Percentiles rank a stretch among this genome's conserved stretches.
phyloP scores from a whole-genome alignment of 1,140 invertebrate species.

The Trachymyrmex septentrionalis region DNA sequence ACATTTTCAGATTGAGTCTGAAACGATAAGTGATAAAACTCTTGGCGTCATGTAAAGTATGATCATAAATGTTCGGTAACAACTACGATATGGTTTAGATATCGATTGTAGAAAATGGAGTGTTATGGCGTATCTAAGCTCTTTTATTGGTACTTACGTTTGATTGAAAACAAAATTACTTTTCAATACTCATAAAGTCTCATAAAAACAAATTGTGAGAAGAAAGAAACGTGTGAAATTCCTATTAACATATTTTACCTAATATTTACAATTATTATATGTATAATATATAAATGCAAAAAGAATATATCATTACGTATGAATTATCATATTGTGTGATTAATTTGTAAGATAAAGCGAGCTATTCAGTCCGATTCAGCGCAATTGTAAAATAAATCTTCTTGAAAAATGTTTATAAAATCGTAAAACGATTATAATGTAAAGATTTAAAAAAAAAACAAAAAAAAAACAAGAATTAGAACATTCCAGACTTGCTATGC shows the following conservation, averaged over 20 bases:
- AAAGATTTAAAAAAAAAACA: not conserved
- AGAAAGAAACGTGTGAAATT: not conserved
- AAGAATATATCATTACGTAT: not conserved
- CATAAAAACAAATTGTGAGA: not conserved
- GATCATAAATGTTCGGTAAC: not conserved
- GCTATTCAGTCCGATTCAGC: not conserved
- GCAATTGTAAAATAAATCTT: not conserved
- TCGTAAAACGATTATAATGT: not conserved
- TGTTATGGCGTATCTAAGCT: not conserved
- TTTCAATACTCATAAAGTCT: not conserved
- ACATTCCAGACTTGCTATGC: not conserved
- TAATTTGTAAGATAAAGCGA: not conserved
- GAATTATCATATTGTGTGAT: no score
- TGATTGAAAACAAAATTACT: conserved; percentile 2
- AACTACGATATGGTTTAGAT: conserved; percentile 14
- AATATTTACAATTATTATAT: not conserved
- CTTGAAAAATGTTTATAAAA: not conserved
- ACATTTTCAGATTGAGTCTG: not conserved
- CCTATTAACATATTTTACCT: not conserved
- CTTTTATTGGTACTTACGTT: not conserved
- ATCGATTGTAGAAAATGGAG: conserved; percentile 7
- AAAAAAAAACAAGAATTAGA: not conserved
- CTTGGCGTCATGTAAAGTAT: not conserved
- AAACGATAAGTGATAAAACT: not conserved
- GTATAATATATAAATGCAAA: not conserved